Evolutionary conservation across 2,888 invertebrate genomes (phyloP), one percentile per base, ranked within the genome.

Genomic region (Lissonota sp.): DNA sequence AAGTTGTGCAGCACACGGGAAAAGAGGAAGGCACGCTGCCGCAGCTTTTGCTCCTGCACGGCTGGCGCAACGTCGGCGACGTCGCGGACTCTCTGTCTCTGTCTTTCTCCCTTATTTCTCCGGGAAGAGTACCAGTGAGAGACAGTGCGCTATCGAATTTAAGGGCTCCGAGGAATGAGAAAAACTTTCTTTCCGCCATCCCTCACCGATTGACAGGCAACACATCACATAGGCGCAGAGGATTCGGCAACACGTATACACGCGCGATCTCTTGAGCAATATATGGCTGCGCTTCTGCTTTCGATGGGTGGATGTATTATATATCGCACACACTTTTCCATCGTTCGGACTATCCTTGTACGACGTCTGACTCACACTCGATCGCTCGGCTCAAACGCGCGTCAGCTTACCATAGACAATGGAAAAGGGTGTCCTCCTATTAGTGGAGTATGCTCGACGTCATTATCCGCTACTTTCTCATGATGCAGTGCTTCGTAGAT

Each of bases 161-260:
- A 58, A 67, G 10, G 60, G 64, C 62, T 62, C 37, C 67, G 51
- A 64, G 58, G 75, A 79, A 82, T 83, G 82, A 80, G 82, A 83
- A 86, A 87, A 90, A 91, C 89, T 91, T 91, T 90, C 88, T 86
- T 87, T 85, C 84, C 85, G 87, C 87, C 88, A 88, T 91, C 88
- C 83, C 86, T 90, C 90, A 88, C 84, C 87, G 88, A 91, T 91
- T 91, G 90, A 90, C 90, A 87, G 89, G 88, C 89, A 87, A 91
- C 90, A 88, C 88, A 88, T 88, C 89, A 87, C 90, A 88, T 88
- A 88, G 87, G 87, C 87, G 84, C 79, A 83, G 80, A 67, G 51
- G 70, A 7, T 78, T 78, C 62, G 66, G 79, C 71, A 58, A 53
- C 74, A 77, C 75, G 37, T 46, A 71, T 42, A 58, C 44, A 4